Base-by-base conservation (phyloP, 2,797 vertebrate genomes). In the Amphiprion clarkii region DNA sequence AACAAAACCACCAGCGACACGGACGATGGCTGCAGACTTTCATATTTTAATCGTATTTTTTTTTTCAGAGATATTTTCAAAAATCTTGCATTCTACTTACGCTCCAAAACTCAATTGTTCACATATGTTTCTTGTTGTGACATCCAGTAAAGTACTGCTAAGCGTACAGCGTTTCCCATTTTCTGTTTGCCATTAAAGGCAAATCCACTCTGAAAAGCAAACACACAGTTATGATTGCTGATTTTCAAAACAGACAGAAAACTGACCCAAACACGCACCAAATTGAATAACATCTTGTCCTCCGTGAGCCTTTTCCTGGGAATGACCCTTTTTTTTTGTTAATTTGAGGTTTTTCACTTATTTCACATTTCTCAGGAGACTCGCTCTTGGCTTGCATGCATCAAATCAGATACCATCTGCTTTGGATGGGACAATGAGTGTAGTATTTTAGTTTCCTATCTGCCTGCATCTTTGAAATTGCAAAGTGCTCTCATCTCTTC, bases 401-500 rank as follows among this genome's bases (percentile, higher is more conserved):
- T 83, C 74, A 66, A 71, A 78, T 69, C 58, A 62, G 81, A 89
- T 88, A 86, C 48, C 79, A 89, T 92, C 82, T 89, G 87, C 71
- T 85, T 68, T 36, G 65, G 74, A 69, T 49, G 13, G 53, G 79
- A 88, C 75, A 84, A 74, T 81, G 49, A 82, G 36, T 78, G 71
- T 76, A 77, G 64, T 79, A 77, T 81, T 80, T 84, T 56, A 42
- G 13, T 7, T 31, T 78, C 49, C 54, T 87, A 86, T 89, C 78
- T 82, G 49, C 51, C 67, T 83, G 31, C 39, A 87, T 81, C 84
- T 83, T 61, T 80, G 29, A 75, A 81, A 81, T 83, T 58, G 77
- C 42, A 66, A 58, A 74, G 63, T 75, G 46, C 61, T 86, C 62
- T 73, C 56, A 63, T 85, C 67, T 74, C 67, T 68, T 86, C 71